A percentile compares a stretch with the other conserved stretches of the same genome.
Conservation (phyloP, 2,113 vertebrate genomes). For the Alouatta palliata region DNA sequence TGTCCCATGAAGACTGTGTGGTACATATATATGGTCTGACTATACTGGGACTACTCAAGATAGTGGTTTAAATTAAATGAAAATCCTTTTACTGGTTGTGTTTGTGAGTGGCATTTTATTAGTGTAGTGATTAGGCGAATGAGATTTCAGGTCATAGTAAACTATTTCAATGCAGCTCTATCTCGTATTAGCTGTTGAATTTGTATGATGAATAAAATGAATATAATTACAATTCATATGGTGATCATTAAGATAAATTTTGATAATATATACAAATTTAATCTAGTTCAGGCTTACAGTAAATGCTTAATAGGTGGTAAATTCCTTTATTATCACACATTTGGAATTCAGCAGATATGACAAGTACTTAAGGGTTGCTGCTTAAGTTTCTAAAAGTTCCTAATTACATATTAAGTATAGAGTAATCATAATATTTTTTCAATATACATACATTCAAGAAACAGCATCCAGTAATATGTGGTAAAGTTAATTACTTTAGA, state of each 20-base stretch:
- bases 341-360: constrained; percentile 29
- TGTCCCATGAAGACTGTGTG: neutral
- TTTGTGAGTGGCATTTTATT: neutral
- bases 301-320: neutral
- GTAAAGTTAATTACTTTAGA: constrained; percentile 45
- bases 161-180: neutral
- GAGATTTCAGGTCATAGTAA: neutral
- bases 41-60: neutral
- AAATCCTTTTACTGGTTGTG: neutral
- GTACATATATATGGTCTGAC: neutral
- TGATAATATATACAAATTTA: neutral
- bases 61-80: neutral
- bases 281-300: neutral
- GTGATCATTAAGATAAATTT: neutral
- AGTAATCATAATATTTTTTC: constrained; percentile 54
- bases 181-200: neutral
- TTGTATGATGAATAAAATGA: neutral
- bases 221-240: neutral
- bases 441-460: neutral
- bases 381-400: constrained; percentile 21
- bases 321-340: constrained; percentile 11
- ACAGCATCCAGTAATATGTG: neutral
- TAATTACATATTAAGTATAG: constrained; percentile 35
- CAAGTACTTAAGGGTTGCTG: neutral
- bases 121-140: neutral